Base-by-base conservation (phyloP, 1,140 invertebrate species). In the Ectropis grisescens region DNA sequence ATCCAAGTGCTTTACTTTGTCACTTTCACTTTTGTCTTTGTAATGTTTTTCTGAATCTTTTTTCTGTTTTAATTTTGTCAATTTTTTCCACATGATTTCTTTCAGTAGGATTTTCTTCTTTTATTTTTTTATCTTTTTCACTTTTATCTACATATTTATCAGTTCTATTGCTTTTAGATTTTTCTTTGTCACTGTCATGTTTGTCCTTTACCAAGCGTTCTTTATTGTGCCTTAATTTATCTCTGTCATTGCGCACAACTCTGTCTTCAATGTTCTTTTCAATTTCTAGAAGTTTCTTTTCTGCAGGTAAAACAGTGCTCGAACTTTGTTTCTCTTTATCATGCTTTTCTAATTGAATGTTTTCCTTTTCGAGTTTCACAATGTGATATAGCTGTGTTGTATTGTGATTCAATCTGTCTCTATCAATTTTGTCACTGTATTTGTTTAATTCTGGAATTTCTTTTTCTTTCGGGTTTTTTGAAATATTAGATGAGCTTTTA, bases 181-280 rank as follows among this genome's bases (percentile, higher is more conserved):
- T 65, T 37, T 82, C 58, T 43, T 79, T 79, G 37, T 88, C 85
- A 64, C 67, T 44, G 59, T 85, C 61, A 75, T 80, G 10, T 61
- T 67, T 78, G 56, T 87, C 85, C 47, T 66, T 79, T 36, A 76
- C 78, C 16, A 35, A 16, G 1, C 75, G 69, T 25, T 86, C 82
- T 54, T 74, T 72, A 26, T 22, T 30, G 26, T 55, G 47, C 26
- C 51, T 59, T 29, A 33, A 13, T 42, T 64, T 78, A 9, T 68
- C 65, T 31, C 52, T 44, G 11, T 76, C 82, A 32, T 46, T 61
- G 54, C 70, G 76, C 13, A 45, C 19, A 34, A 47, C 34, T 6
- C 69, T n/a, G n/a, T n/a, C 69, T 11, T 74, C 70, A 3, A 43
- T 14, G 40, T 47, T 46, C 59, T 75, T 62, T 24, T 67, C 60